phyloP scores from a whole-genome alignment of 2,888 invertebrate species.

The Abrostola tripartita region DNA sequence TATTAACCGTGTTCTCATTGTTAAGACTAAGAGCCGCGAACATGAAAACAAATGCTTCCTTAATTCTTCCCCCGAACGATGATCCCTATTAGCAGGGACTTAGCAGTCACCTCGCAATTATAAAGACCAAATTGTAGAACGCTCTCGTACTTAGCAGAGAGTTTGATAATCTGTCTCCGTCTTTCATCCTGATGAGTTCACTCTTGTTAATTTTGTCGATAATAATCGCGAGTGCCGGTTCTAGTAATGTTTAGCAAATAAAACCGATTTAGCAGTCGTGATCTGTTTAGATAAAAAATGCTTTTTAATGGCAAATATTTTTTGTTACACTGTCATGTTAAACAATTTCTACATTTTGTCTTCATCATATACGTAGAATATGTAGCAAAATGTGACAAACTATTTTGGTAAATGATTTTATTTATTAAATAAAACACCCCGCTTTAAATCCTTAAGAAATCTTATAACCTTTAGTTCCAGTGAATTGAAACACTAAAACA shows the following conservation, averaged over 20 bases:
- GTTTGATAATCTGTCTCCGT: constrained; percentile 81
- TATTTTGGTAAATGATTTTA: too few species aligned
- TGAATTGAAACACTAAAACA: background rate
- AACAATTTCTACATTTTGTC: too few species aligned
- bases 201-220: constrained; percentile 40
- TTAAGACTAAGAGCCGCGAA: constrained; percentile 70
- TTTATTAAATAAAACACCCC: too few species aligned
- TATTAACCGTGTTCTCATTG: constrained; percentile 59
- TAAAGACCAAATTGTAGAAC: constrained; percentile 77
- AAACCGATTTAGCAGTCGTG: constrained; percentile 20
- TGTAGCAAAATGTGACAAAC: too few species aligned
- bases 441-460: too few species aligned
- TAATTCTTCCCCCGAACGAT: constrained; percentile 83
- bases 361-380: too few species aligned
- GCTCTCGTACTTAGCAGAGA: constrained; percentile 55
- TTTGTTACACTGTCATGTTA: too few species aligned
- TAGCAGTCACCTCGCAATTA: constrained; percentile 86
- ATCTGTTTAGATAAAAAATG: background rate
- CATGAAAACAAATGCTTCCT: constrained; percentile 85
- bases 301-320: background rate
- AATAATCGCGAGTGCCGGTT: constrained; percentile 27
- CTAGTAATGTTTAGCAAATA: constrained; percentile 21
- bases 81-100: constrained; percentile 87
- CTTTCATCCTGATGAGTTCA: constrained; percentile 31
- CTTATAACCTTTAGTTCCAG: too few species aligned